phyloP scores from a whole-genome alignment of 2,797 vertebrate species.

The Microctenopoma stevenorrisi region DNA sequence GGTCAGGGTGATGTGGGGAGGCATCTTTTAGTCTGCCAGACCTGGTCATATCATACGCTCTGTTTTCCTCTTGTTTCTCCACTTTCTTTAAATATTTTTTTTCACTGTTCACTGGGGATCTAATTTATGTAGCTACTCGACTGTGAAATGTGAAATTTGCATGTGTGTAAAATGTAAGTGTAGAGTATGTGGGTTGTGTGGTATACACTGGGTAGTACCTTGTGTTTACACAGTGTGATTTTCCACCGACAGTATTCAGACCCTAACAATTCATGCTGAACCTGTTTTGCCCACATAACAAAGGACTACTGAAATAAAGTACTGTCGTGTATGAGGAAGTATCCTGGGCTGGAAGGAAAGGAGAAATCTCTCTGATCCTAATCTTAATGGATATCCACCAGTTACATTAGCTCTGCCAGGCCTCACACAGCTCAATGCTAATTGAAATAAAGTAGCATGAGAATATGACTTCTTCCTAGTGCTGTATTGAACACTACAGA shows the following conservation, averaged over 20 bases:
- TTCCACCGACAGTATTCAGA: constrained; percentile 1
- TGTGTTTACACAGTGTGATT: background rate
- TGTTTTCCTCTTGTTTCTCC: background rate
- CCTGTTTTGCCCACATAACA: constrained; percentile 2
- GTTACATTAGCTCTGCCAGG: constrained; percentile 50
- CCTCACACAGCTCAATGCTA: constrained; percentile 49
- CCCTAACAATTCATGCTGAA: background rate
- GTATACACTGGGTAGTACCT: background rate
- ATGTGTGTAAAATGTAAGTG: constrained; percentile 12
- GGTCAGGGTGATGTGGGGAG: constrained; percentile 58
- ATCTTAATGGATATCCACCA: constrained; percentile 63
- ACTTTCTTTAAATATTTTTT: background rate
- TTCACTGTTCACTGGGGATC: constrained; percentile 22
- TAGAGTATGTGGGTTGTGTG: background rate
- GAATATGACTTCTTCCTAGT: constrained; percentile 52
- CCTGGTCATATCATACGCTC: constrained; percentile 1
- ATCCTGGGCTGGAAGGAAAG: constrained; percentile 43
- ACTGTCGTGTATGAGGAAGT: constrained; percentile 28
- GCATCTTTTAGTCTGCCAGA: constrained; percentile 27
- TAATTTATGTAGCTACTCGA: constrained; percentile 36
- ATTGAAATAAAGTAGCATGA: constrained; percentile 66
- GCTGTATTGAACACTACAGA: constrained; percentile 29
- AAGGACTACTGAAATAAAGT: background rate
- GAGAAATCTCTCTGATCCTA: constrained; percentile 61
- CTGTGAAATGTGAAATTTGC: constrained; percentile 6